Evolutionary conservation across 1,140 invertebrate species (phyloP), one percentile per base, ranked within the genome.

Genomic region (Battus philenor): DNA sequence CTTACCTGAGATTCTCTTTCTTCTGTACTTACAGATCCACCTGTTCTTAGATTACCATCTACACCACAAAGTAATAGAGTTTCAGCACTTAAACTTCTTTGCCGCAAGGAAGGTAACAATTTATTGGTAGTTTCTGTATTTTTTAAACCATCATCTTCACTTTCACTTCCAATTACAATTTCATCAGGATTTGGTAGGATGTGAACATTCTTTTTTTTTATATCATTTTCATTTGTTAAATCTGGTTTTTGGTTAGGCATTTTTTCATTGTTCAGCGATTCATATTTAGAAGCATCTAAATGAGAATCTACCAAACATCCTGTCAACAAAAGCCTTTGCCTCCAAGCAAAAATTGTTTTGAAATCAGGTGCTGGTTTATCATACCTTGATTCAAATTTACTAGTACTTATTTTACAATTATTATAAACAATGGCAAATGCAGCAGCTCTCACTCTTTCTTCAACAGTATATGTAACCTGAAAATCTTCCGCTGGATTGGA

Each of bases 361-460:
- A 80, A 85, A 59, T 86, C 82, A 32, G 86, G 86, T 16, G 84
- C 82, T 33, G 80, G 84, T 63, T 87, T 87, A 27, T 84, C 74
- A 70, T 60, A 86, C 7, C 68, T 17, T n/a, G 47, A 41, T 63
- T 86, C 71, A 78, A 87, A 87, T 45, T 65, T 80, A 2, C 77
- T 59, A 24, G 75, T 76, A 44, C 65, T 80, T 2, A 72, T 72
- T 64, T 70, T 81, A 44, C 83, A 86, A 46, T 86, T 87, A 15
- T 79, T 76, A 44, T 85, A 78, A 5, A 68, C 77, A 54, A 87
- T 73, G 36, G 82, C 86, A 72, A 68, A 78, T 16, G 83, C 86
- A 24, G 86, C 83, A 29, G 70, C 71, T 52, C 45, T 68, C 0
- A 86, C 73, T 57, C 76, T 67, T 61, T 87, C 83, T 55, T 84